A percentile compares a stretch with the other conserved stretches of the same genome.
These are phyloP conservation scores for Aporrectodea caliginosa DNA, from an alignment of 1,140 invertebrate species.

Conservation along the genomic window DNA sequence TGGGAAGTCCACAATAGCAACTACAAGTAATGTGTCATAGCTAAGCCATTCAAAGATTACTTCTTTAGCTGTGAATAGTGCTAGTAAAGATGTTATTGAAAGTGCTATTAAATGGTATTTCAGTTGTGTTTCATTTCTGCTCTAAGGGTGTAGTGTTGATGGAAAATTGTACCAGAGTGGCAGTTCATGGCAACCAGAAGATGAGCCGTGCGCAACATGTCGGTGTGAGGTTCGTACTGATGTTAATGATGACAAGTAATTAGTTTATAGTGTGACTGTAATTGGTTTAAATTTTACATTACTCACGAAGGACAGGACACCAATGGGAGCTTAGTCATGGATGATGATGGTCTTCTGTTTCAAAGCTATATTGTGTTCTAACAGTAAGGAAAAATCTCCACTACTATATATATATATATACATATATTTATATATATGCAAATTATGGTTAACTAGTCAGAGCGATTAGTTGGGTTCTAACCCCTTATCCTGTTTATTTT, in stretches of 20 bases:
- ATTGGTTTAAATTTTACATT: background rate
- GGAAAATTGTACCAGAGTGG: background rate
- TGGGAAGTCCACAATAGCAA: background rate
- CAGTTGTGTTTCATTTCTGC: background rate
- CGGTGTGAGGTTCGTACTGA: conserved; percentile 17
- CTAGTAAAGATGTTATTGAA: background rate
- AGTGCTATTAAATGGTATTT: background rate
- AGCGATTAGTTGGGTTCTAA: too few species aligned
- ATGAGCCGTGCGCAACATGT: conserved; percentile 6
- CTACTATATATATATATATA: background rate
- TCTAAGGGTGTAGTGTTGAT: conserved; percentile 1
- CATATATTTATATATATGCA: too few species aligned
- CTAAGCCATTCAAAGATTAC: background rate
- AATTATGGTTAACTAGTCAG: too few species aligned
- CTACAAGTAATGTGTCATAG: too few species aligned
- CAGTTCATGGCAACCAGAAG: background rate
- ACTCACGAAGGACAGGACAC: background rate
- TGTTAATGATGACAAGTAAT: too few species aligned
- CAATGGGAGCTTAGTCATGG: too few species aligned
- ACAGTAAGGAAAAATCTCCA: background rate
- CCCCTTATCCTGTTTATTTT: too few species aligned
- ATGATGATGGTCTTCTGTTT: too few species aligned
- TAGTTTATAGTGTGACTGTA: too few species aligned
- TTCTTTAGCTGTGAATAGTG: background rate
- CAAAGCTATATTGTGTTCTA: too few species aligned